Conservation (phyloP, 2,113 vertebrate genomes). For the Sisor rabdophorus region DNA sequence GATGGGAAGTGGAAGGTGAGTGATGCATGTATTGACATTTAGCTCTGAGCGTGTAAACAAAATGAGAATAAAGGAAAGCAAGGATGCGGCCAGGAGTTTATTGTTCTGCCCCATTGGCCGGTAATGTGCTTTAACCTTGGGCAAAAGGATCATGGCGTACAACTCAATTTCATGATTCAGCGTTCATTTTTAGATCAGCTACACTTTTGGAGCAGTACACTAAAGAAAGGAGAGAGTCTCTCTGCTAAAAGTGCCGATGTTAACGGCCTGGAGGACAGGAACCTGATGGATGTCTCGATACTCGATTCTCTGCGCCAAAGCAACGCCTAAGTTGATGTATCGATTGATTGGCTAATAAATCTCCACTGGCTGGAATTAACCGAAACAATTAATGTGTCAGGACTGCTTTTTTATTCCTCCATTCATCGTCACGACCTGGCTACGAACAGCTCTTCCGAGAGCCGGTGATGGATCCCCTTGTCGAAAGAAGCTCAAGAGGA, state of each 20-base stretch:
- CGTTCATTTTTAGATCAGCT: conserved; percentile 10
- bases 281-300: conserved; percentile 51
- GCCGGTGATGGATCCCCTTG: conserved; percentile 75
- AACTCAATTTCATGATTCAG: conserved; percentile 25
- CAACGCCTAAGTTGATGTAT: conserved; percentile 53
- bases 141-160: conserved; percentile 8
- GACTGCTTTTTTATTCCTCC: conserved; percentile 71
- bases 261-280: conserved; percentile 27
- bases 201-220: neutral
- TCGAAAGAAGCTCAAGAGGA: conserved; percentile 60
- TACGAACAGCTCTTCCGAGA: conserved; percentile 24
- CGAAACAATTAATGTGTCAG: conserved; percentile 78
- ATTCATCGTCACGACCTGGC: conserved; percentile 69
- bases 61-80: neutral
- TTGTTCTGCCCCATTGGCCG: neutral
- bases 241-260: neutral
- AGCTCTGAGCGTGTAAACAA: conserved; percentile 53
- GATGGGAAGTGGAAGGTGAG: conserved; percentile 97
- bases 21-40: conserved; percentile 17
- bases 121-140: conserved; percentile 17
- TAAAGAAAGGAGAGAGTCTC: neutral
- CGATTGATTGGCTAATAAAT: conserved; percentile 65
- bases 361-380: conserved; percentile 73
- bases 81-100: neutral
- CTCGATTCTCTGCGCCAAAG: conserved; percentile 35